Conservation (phyloP, 2,888 invertebrate genomes). For the Colletes collaris region DNA sequence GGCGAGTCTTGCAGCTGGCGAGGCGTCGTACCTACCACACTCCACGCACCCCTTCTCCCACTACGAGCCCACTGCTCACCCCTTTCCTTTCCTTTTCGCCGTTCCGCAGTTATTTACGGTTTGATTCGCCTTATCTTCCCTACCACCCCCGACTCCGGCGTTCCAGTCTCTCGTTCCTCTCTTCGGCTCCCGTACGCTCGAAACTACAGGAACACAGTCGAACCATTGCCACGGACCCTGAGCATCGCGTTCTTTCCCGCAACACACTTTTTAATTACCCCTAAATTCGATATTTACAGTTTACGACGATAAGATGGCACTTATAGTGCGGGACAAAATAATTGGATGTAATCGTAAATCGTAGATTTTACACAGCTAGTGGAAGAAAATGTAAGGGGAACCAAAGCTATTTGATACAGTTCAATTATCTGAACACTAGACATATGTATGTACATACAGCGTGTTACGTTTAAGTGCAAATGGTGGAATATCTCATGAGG, state of each 20-base stretch:
- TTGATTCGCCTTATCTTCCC: constrained; percentile 82
- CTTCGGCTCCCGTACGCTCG: constrained; percentile 61
- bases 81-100: constrained; percentile 77
- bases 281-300: constrained; percentile 69
- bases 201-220: constrained; percentile 76
- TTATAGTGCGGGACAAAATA: no score
- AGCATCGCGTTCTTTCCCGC: constrained; percentile 34
- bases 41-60: constrained; percentile 52
- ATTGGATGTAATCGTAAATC: not conserved
- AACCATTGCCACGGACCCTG: constrained; percentile 50
- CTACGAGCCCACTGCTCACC: constrained; percentile 63
- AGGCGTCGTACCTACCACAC: constrained; percentile 77
- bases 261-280: constrained; percentile 54
- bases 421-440: no score
- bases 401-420: no score
- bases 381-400: no score
- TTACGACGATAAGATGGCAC: constrained; percentile 13
- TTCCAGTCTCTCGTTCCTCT: constrained; percentile 56
- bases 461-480: no score
- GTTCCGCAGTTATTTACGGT: constrained; percentile 83
- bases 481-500: no score
- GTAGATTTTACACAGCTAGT: no score
- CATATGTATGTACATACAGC: no score
- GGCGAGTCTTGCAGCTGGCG: constrained; percentile 81
- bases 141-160: constrained; percentile 60